Evolutionary conservation across 2,113 vertebrate genomes (phyloP), one percentile per base, ranked within the genome.

Genomic region (Paramormyrops kingsleyae): DNA sequence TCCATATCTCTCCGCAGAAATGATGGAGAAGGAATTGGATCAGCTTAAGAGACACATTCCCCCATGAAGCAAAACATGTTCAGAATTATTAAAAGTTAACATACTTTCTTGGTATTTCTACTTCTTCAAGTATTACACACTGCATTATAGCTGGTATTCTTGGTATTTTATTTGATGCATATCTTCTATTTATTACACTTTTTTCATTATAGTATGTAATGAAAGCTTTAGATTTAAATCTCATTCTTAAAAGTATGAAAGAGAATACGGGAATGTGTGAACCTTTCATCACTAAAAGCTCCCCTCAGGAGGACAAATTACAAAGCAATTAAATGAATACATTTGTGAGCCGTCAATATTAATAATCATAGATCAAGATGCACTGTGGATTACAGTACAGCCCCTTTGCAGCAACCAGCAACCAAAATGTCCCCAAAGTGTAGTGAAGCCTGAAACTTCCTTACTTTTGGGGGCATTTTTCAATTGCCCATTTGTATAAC

Each of bases 71-170:
- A 89, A 89, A 86, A 89, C 80, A 39, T 53, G 52, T 53, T 87
- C 49, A 46, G 89, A 85, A 66, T 89, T 89, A 86, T 86, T 85
- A 89, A 59, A 84, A 85, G 89, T 84, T 89, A 62, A 31, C 44
- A 56, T 46, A 89, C 80, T 27, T 85, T 80, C 88, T 70, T n/a
- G 19, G 70, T n/a, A 53, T 59, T 89, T 42, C 52, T 80, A 62
- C 17, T 83, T 66, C 46, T 83, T 66, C 27, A 17, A 86, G 80
- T 46, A 84, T 89, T 62, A 56, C 47, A 47, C 80, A 47, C 46
- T 89, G 49, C 5, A 39, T 53, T 87, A 87, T 47, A 52, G 44
- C 47, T 46, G 46, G 66, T 21, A 80, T 47, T 70, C 59, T 49
- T 44, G n/a, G 77, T 21, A 24, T 66, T 89, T 62, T 19, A 15